Conservation (phyloP, 2,113 vertebrate species). For the Leptobrachium leishanense region DNA sequence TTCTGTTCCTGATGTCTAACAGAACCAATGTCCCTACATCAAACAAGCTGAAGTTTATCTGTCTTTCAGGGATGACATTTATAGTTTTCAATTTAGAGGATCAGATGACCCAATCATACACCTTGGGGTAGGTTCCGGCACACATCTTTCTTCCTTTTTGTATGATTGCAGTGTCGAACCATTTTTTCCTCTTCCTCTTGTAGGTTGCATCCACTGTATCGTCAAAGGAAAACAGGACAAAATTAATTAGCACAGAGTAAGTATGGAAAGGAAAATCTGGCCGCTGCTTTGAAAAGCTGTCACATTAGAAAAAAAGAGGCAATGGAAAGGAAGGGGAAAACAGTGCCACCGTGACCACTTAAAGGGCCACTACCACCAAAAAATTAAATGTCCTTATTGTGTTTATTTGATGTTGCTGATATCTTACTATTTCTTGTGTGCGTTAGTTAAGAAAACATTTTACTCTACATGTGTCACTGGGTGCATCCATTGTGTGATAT, state of each 20-base stretch:
- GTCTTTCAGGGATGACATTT: slow-evolving; percentile 71
- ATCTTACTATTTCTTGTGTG: too few relatives aligned
- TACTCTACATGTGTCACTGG: too few relatives aligned
- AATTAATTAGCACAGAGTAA: background rate
- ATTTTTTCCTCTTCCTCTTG: background rate
- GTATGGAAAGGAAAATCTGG: background rate
- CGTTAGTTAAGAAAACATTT: too few relatives aligned
- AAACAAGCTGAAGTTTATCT: slow-evolving; percentile 21
- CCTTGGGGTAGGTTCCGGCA: slow-evolving; percentile 67
- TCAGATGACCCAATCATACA: slow-evolving; percentile 72
- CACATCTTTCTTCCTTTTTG: background rate
- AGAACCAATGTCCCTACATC: slow-evolving; percentile 9
- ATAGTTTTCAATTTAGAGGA: slow-evolving; percentile 67
- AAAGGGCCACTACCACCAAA: too few relatives aligned
- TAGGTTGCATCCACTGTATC: slow-evolving; percentile 7
- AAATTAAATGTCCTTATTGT: too few relatives aligned
- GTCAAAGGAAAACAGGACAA: background rate
- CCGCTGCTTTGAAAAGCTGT: too few relatives aligned
- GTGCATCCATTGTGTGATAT: too few relatives aligned
- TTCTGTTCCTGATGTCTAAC: background rate
- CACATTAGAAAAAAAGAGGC: too few relatives aligned
- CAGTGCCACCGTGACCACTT: too few relatives aligned
- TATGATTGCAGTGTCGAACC: background rate
- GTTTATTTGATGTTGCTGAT: too few relatives aligned
- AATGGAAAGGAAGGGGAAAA: too few relatives aligned